Evolutionary conservation across 2,113 vertebrate species (phyloP), one percentile per base, ranked within the genome.

Genomic region (Pantherophis guttatus): DNA sequence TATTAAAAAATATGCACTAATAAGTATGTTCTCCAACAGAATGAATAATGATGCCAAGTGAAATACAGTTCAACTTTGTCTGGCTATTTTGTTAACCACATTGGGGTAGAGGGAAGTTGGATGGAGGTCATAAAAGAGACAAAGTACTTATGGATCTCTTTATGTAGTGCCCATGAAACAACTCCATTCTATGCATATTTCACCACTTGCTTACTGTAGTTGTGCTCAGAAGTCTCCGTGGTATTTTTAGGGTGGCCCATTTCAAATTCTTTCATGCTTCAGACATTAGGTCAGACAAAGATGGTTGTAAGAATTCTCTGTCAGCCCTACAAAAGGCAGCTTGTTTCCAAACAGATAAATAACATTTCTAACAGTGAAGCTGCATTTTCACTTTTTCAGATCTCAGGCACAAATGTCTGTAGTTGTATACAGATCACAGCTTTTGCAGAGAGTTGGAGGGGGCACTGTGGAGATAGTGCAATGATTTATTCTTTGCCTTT

Each of bases 231-330:
- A 94, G 86, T 91, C 89, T 90, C 87, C 94, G n/a, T 94, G 91
- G 91, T 94, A 93, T 96, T 96, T 97, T 81, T 90, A 94, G 91
- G 94, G 19, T 89, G 95, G 86, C 53, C 87, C 70, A 52, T 96
- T 93, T 88, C 91, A 95, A 95, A 96, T 90, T 89, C 92, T 96
- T 97, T 96, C 93, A 93, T 95, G 93, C 89, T 94, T 33, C 0
- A 96, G 33, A 94, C 94, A 92, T 96, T 95, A 97, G 94, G 92
- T 94, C 94, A 96, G 85, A 95, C 58, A 57, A 95, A 94, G 23
- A 70, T 93, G 86, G 55, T 94, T 97, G 95, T 96, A 92, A 94
- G 94, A 96, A 95, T 96, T 95, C 95, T 96, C 94, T 97, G 96
- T 97, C 93, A 95, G 92, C 75, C 85, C 93, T 85, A 96, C 94